Base-by-base conservation (phyloP, 2,113 vertebrate species). In the Podarcis muralis region DNA sequence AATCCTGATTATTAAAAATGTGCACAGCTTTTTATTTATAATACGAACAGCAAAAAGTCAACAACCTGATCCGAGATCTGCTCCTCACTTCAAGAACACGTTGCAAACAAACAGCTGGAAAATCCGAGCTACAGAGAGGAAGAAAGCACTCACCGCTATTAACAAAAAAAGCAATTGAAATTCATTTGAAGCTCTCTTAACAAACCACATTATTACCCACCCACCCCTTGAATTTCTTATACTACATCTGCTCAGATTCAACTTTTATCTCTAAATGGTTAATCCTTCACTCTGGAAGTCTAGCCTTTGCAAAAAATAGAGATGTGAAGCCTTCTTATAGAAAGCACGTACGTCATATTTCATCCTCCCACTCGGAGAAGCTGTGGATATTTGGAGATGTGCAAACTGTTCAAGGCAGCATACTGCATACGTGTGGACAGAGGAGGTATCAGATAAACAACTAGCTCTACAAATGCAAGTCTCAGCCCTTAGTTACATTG, bases 1-100 rank as follows among this genome's bases (percentile, higher is more conserved):
- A 94, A 96, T 95, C 92, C 94, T 92, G 90, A 93, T 89, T 89
- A 93, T 90, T 32, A 93, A 92, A 94, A 92, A 95, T 91, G 90
- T 15, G 2, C 72, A 53, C 81, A 22, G 87, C 81, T 94, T 91
- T 86, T 78, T 91, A 84, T 84, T 89, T 57, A 69, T 69, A 72
- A 88, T 53, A 83, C 87, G 71, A 94, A 93, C 1, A 12, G 81
- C 78, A 91, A 82, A 94, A 91, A 89, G 92, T 89, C 89, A 90
- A 89, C 88, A 91, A 92, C 85, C 77, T 5, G 53, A 68, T 84
- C 86, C 78, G 86, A 75, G 82, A 66, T 94, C 84, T 81, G 84
- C 23, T 87, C 85, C 91, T 68, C 11, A 12, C 87, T 80, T 90
- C 11, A 43, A 18, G 62, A 93, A 89, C 92, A 95, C 92, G 86